phyloP scores from a whole-genome alignment of 92 coral and sea anemone genomes.

The Actinernus sp. region DNA sequence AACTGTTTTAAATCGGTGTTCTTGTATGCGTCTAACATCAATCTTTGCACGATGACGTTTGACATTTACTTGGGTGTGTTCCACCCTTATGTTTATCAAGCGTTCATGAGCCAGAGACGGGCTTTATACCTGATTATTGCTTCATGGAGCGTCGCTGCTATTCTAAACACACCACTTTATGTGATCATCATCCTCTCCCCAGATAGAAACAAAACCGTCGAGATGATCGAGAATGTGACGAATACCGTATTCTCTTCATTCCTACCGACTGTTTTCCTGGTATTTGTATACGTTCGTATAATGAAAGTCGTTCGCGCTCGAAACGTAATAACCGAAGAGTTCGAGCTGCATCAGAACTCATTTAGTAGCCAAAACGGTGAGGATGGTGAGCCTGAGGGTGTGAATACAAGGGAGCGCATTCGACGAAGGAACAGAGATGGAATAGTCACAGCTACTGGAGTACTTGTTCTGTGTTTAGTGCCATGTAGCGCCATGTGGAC shows the following conservation, averaged over 20 bases:
- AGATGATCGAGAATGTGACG: background rate
- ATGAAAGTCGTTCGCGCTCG: slow-evolving; percentile 7
- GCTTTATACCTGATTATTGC: slow-evolving; percentile 2
- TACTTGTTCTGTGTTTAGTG: slow-evolving; percentile 5
- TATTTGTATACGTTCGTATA: slow-evolving; percentile 15
- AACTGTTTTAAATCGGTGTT: slow-evolving; percentile 14
- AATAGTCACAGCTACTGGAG: slow-evolving; percentile 21
- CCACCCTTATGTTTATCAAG: slow-evolving; percentile 17
- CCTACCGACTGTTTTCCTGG: slow-evolving; percentile 7
- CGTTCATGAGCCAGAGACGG: slow-evolving; percentile 12
- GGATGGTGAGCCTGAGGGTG: background rate
- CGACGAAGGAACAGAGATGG: slow-evolving; percentile 19
- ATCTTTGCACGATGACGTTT: slow-evolving; percentile 28
- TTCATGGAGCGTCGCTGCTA: slow-evolving; percentile 11
- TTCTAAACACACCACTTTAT: slow-evolving; percentile 15
- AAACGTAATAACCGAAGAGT: slow-evolving; percentile 4
- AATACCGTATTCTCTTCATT: slow-evolving; percentile 1
- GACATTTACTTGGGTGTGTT: slow-evolving; percentile 21
- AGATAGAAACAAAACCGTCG: background rate
- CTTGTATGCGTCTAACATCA: slow-evolving; percentile 18
- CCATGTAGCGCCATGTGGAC: slow-evolving; percentile 9
- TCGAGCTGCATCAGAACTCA: slow-evolving; percentile 6
- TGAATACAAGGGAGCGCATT: background rate
- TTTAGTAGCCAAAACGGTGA: slow-evolving; percentile 6
- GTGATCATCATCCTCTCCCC: background rate